Base-by-base conservation (phyloP, 2,888 invertebrate species). In the Seladonia tumulorum region DNA sequence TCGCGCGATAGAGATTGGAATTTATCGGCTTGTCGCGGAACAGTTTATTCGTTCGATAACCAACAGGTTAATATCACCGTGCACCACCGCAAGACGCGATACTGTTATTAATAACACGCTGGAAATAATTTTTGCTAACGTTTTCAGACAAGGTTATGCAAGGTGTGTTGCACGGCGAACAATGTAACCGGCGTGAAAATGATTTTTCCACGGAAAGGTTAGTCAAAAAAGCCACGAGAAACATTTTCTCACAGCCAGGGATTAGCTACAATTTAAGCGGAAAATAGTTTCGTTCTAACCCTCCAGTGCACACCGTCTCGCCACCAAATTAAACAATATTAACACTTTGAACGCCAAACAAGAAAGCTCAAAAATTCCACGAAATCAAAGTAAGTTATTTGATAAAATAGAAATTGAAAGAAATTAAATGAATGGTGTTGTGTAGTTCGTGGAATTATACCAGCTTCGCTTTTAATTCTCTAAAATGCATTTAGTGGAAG, bases 1-100 rank as follows among this genome's bases (percentile, higher is more conserved):
- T 68, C 76, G 5, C 35, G 47, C 39, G 77, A 66, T 35, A 68
- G 47, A 47, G 77, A 77, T 68, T 70, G 49, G 39, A 53, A 68
- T 77, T 68, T 47, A 49, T 47, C 73, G 45, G 25, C 49, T 73
- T 45, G 25, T 73, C 47, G 25, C 73, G 25, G 73, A 47, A 70
- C 39, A 5, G 42, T 70, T 39, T 70, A 70, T 70, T 39, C 70
- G 70, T n/a, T 70, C 70, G 70, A 39, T 70, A 70, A 70, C 39
- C 70, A 42, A 70, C 42, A 42, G 70, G 70, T 42, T 70, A 39
- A 39, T 70, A 39, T 22, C 39, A 12, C 12, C 70, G 70, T 42
- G 2, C 22, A 42, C 22, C 35, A 66, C 66, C 35, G 29, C 35
- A 18, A 66, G 66, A 66, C 66, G 35, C 29, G 63, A 63, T 63